Percentiles rank a stretch among this genome's conserved stretches.
These are phyloP conservation scores for Xenopus petersii DNA, from an alignment of 2,797 vertebrate genomes.

Conservation along the genomic window DNA sequence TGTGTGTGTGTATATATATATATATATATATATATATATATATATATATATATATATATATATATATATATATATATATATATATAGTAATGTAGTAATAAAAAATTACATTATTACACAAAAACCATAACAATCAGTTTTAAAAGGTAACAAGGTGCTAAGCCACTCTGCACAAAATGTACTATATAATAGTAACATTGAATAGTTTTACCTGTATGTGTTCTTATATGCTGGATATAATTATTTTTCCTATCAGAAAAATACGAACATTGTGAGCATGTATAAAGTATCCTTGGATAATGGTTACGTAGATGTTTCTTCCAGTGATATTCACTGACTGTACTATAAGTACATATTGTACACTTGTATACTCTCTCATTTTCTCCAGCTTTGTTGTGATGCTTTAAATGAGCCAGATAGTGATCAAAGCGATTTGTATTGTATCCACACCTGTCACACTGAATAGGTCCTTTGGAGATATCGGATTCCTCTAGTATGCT, in stretches of 20 bases:
- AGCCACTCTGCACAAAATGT: not conserved
- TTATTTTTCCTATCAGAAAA: constrained; percentile 98
- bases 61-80: too few species aligned
- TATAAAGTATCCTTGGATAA: constrained; percentile 95
- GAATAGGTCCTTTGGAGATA: constrained; percentile 87
- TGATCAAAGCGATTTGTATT: constrained; percentile 97
- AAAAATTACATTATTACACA: too few species aligned
- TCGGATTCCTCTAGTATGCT: constrained; percentile 62
- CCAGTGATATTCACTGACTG: constrained; percentile 97
- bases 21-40: too few species aligned
- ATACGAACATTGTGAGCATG: constrained; percentile 92
- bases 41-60: too few species aligned
- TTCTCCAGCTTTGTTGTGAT: constrained; percentile 89
- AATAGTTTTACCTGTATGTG: constrained; percentile 82
- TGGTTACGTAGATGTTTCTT: constrained; percentile 97
- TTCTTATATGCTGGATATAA: constrained; percentile 95
- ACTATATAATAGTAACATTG: too few species aligned
- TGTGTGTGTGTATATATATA: too few species aligned
- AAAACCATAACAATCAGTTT: too few species aligned
- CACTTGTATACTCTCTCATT: constrained; percentile 89
- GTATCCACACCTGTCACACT: constrained; percentile 93
- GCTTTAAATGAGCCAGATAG: constrained; percentile 93
- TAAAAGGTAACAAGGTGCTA: not conserved
- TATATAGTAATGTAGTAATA: too few species aligned
- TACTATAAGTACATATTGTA: constrained; percentile 92